These are phyloP conservation scores for Megalurothrips usitatus DNA, from an alignment of 2,888 invertebrate genomes.

Conservation along the genomic window DNA sequence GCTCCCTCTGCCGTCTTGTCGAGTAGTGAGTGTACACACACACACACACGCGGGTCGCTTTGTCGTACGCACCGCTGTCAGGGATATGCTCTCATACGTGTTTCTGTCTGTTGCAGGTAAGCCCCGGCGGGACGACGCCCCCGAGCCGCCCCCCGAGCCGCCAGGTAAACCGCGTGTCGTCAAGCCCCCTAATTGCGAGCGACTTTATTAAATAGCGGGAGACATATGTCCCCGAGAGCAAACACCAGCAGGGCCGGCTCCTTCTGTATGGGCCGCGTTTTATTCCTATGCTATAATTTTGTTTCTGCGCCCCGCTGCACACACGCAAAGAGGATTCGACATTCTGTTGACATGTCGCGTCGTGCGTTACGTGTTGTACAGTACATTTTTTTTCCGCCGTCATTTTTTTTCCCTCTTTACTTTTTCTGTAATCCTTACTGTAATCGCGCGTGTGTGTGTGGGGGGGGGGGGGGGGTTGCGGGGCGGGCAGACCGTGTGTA, in stretches of 20 bases:
- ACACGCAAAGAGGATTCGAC: conserved; percentile 26
- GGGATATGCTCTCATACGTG: not conserved
- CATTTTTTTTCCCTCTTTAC: not conserved
- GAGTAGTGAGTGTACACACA: not conserved
- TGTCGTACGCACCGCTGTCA: not conserved
- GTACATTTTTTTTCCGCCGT: not conserved
- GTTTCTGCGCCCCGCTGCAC: conserved; percentile 8
- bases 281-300: conserved; percentile 20
- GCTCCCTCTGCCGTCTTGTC: not conserved
- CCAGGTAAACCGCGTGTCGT: too few relatives aligned
- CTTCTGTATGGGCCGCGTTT: not conserved
- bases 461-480: too few relatives aligned
- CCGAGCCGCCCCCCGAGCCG: too few relatives aligned
- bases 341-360: conserved; percentile 5
- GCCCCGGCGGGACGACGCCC: not conserved
- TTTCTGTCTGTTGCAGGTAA: conserved; percentile 7
- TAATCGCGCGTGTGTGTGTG: not conserved
- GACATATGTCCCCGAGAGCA: conserved; percentile 22
- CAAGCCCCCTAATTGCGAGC: conserved; percentile 2
- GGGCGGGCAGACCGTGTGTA: not conserved
- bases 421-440: not conserved
- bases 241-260: not conserved
- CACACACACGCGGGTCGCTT: not conserved
- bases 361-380: not conserved
- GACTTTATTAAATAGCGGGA: not conserved